A percentile compares a stretch with the other conserved stretches of the same genome.
Evolutionary conservation across 2,797 vertebrate genomes (phyloP).

Genomic region (Zalophus californianus): DNA sequence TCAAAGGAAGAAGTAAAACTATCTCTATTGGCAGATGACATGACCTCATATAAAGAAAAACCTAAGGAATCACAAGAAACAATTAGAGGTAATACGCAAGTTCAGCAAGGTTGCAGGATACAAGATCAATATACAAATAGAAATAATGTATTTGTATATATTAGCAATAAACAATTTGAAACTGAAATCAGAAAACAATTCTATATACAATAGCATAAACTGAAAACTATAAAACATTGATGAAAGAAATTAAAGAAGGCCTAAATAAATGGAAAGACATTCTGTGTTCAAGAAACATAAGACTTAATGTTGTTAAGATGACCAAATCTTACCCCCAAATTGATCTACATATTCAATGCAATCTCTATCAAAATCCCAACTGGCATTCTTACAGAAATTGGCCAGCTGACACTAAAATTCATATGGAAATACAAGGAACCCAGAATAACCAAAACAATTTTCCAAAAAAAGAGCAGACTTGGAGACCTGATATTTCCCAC

Average conservation of each 20-base stretch:
- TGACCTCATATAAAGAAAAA: neutral
- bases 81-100: neutral
- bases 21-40: neutral
- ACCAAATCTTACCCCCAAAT: neutral
- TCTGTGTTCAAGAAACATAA: neutral
- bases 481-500: neutral
- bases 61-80: neutral
- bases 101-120: neutral
- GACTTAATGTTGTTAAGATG: neutral
- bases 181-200: neutral
- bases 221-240: neutral
- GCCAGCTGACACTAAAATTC: neutral
- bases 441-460: neutral
- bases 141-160: neutral
- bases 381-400: neutral
- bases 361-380: neutral
- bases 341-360: neutral
- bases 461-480: neutral
- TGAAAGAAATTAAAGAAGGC: neutral
- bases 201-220: neutral
- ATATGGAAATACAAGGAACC: neutral
- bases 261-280: neutral
- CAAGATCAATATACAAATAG: neutral
- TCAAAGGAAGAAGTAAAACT: neutral
- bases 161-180: neutral